A percentile compares a stretch with the other conserved stretches of the same genome.
These are phyloP conservation scores for Tenthredo livida DNA, from an alignment of 2,888 invertebrate species.

Conservation along the genomic window DNA sequence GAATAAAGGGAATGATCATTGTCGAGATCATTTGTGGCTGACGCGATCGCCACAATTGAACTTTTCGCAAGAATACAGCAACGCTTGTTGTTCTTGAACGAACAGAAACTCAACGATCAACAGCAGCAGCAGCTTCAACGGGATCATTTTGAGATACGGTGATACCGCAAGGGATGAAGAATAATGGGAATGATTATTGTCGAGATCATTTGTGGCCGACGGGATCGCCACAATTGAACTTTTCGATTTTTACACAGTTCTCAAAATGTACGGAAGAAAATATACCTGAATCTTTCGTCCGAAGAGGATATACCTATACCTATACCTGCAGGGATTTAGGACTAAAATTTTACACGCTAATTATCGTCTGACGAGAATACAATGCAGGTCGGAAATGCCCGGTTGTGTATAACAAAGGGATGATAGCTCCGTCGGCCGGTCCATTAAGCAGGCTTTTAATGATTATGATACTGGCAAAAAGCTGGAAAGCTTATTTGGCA, in stretches of 20 bases:
- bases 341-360: neutral
- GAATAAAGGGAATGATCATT: neutral
- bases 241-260: neutral
- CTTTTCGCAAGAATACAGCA: neutral
- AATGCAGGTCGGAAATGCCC: neutral
- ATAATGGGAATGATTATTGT: neutral
- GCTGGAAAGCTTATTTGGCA: slow-evolving; percentile 18
- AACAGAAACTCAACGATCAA: neutral
- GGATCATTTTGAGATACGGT: neutral
- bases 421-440: slow-evolving; percentile 24
- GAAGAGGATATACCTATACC: too few relatives aligned
- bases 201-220: too few relatives aligned
- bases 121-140: neutral
- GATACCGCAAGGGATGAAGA: neutral
- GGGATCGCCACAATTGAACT: too few relatives aligned
- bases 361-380: neutral
- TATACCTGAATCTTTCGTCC: too few relatives aligned
- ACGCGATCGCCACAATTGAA: too few relatives aligned
- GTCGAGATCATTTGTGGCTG: too few relatives aligned
- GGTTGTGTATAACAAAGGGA: slow-evolving; percentile 20
- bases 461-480: slow-evolving; percentile 33
- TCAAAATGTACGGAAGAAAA: too few relatives aligned
- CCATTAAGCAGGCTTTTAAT: slow-evolving; percentile 43
- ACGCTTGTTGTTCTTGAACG: neutral
- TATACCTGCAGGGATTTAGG: too few relatives aligned